Percentiles rank a stretch among this genome's conserved stretches.
These are phyloP conservation scores for Zophobas atratus DNA, from an alignment of 1,140 invertebrate genomes.

Conservation along the genomic window DNA sequence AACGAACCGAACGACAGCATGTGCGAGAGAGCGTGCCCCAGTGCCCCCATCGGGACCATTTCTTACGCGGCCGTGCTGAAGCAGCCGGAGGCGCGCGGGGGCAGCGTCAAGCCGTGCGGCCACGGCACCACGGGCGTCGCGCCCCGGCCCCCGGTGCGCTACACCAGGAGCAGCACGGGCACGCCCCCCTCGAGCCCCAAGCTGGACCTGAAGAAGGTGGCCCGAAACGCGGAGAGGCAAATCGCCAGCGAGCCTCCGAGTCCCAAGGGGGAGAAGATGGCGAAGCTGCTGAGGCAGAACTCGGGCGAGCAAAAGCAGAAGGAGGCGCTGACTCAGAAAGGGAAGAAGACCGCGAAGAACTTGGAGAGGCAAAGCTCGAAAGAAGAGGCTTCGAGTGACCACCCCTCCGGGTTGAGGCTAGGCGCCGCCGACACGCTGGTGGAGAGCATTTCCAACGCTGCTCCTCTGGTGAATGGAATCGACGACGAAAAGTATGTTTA, in stretches of 20 bases:
- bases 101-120: slow-evolving; percentile 64
- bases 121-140: slow-evolving; percentile 65
- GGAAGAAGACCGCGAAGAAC: too few species aligned
- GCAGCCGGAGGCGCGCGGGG: slow-evolving; percentile 40
- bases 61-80: slow-evolving; percentile 47
- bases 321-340: too few species aligned
- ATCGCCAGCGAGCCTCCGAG: slow-evolving; percentile 2
- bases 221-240: slow-evolving; percentile 2
- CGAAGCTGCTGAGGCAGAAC: too few species aligned
- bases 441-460: background rate
- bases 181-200: slow-evolving; percentile 62
- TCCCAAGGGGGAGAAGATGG: background rate
- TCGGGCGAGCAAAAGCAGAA: too few species aligned
- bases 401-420: too few species aligned
- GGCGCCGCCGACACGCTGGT: background rate
- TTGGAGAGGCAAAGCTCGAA: too few species aligned
- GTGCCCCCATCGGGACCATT: slow-evolving; percentile 16
- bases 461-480: slow-evolving; percentile 35
- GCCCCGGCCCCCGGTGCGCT: slow-evolving; percentile 57
- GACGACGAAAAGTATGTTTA: slow-evolving; percentile 40
- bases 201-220: slow-evolving; percentile 57
- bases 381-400: too few species aligned
- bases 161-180: slow-evolving; percentile 47
- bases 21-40: slow-evolving; percentile 40
- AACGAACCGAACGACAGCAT: slow-evolving; percentile 40